phyloP scores from a whole-genome alignment of 1,140 invertebrate species.

The Brachionus paranguensis region DNA sequence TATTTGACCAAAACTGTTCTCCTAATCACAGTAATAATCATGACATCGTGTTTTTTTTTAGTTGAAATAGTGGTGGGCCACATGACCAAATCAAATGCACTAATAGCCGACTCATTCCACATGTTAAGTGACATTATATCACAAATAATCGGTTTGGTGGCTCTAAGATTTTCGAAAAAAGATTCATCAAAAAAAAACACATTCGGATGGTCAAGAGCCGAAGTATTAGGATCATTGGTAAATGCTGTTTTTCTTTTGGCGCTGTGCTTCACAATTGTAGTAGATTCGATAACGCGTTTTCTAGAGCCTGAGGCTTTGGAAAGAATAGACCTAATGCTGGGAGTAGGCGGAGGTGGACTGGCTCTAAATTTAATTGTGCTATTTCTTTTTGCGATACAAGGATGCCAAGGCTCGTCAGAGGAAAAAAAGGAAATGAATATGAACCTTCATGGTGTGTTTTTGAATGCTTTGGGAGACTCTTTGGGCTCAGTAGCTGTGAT shows the following conservation, averaged over 20 bases:
- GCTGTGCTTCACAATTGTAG: slow-evolving; percentile 60
- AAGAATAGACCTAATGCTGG: slow-evolving; percentile 40
- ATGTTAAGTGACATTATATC: slow-evolving; percentile 61
- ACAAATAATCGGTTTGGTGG: slow-evolving; percentile 56
- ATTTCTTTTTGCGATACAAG: not conserved
- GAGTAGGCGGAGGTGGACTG: not conserved
- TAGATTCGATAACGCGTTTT: slow-evolving; percentile 57
- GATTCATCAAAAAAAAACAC: slow-evolving; percentile 55
- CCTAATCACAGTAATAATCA: not conserved
- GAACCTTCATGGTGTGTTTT: slow-evolving; percentile 94
- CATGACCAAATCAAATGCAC: slow-evolving; percentile 59
- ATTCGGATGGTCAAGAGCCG: slow-evolving; percentile 61
- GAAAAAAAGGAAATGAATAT: slow-evolving; percentile 50
- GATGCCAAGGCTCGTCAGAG: not conserved
- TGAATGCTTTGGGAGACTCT: slow-evolving; percentile 88
- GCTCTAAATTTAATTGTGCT: not conserved
- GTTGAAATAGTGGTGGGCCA: slow-evolving; percentile 61
- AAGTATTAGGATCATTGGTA: slow-evolving; percentile 60
- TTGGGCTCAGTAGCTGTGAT: slow-evolving; percentile 85
- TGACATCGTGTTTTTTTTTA: slow-evolving; percentile 54
- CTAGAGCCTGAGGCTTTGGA: slow-evolving; percentile 23
- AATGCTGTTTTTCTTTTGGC: slow-evolving; percentile 61
- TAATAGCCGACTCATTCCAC: slow-evolving; percentile 61
- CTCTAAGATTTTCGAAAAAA: slow-evolving; percentile 47
- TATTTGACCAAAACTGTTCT: not conserved